Percentiles rank a stretch among this genome's conserved stretches.
phyloP scores from a whole-genome alignment of 1,140 invertebrate genomes.

The Manduca sexta region DNA sequence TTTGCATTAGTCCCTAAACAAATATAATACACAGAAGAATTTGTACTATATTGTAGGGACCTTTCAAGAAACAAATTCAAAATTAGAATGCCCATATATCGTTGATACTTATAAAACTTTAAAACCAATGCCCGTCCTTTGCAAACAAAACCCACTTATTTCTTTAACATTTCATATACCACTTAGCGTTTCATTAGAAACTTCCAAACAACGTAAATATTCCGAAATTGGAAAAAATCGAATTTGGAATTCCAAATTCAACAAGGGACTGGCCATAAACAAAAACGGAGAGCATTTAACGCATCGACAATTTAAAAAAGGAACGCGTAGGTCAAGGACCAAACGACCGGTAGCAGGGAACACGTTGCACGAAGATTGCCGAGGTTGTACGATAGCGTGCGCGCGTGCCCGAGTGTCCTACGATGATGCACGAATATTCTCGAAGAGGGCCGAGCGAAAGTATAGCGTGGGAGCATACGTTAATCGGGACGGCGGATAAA shows the following conservation, averaged over 20 bases:
- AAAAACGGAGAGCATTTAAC: slow-evolving; percentile 8
- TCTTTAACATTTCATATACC: too few species aligned
- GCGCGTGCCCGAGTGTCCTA: slow-evolving; percentile 1
- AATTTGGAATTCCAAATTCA: slow-evolving; percentile 7
- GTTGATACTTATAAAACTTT: too few species aligned
- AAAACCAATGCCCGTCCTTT: too few species aligned
- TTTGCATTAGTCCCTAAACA: too few species aligned
- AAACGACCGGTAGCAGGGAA: slow-evolving; percentile 8
- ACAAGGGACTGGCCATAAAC: slow-evolving; percentile 5
- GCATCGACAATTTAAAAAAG: slow-evolving; percentile 4
- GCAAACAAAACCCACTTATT: too few species aligned
- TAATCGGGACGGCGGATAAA: too few species aligned
- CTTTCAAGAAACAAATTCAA: too few species aligned
- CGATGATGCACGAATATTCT: neutral
- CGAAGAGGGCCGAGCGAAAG: slow-evolving; percentile 1
- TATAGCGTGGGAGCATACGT: neutral
- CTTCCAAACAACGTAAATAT: neutral
- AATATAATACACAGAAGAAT: too few species aligned
- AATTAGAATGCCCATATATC: too few species aligned
- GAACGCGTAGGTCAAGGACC: slow-evolving; percentile 9
- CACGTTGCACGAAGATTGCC: slow-evolving; percentile 1
- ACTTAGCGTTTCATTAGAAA: too few species aligned
- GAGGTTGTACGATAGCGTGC: neutral
- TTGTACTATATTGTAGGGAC: too few species aligned
- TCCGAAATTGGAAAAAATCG: neutral